These are phyloP conservation scores for Lepidurus couesii DNA, from an alignment of 1,140 invertebrate genomes.

Conservation along the genomic window DNA sequence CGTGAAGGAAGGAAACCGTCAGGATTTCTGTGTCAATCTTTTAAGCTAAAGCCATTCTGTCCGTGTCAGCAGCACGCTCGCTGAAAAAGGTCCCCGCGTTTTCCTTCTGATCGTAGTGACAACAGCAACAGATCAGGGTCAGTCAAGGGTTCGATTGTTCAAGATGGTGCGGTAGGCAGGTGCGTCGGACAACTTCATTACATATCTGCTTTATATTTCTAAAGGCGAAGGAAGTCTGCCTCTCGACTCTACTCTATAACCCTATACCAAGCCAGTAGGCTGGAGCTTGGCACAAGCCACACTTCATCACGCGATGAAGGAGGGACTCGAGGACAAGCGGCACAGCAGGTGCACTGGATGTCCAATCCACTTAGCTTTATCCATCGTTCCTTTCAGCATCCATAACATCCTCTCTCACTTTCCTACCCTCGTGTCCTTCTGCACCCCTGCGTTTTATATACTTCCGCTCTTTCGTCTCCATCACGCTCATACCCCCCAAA, in stretches of 20 bases:
- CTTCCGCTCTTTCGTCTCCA: background rate
- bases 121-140: background rate
- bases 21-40: background rate
- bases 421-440: background rate
- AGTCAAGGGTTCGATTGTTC: background rate
- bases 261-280: background rate
- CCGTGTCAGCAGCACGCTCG: background rate
- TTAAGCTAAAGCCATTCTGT: background rate
- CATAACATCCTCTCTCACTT: background rate
- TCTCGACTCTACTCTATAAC: background rate
- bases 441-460: background rate
- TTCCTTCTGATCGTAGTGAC: background rate
- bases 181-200: constrained; percentile 1
- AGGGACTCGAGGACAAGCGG: background rate
- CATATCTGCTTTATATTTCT: constrained; percentile 12
- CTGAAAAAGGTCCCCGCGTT: background rate
- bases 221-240: background rate
- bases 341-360: constrained; percentile 16
- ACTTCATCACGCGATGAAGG: constrained; percentile 9
- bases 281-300: background rate
- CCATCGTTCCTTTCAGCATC: constrained; percentile 8
- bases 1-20: background rate
- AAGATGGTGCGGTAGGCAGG: background rate
- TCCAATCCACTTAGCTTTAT: constrained; percentile 15
- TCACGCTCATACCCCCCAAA: background rate